Base-by-base conservation (phyloP, 2,888 invertebrate genomes). In the Oscheius onirici region DNA sequence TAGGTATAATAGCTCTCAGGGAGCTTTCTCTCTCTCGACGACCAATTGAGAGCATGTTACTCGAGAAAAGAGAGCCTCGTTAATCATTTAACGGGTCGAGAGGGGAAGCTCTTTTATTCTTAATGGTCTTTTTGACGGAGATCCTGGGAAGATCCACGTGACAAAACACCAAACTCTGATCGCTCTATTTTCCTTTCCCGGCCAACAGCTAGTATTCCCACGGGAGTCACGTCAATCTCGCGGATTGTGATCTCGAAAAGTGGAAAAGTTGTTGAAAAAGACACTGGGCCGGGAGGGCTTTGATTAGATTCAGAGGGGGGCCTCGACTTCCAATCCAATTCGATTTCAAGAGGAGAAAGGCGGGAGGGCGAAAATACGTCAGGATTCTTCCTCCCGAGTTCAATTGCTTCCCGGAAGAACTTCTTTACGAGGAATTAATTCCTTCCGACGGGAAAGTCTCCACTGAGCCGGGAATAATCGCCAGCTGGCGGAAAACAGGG, bases 61-160 rank as follows among this genome's bases (percentile, higher is more conserved):
- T 58, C 58, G 63, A 49, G 49, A 63, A 63, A 63, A 34, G 34
- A 46, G 49, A 26, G 26, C 34, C 63, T 49, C 63, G 26, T 63
- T 63, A 63, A 63, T 63, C 63, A 63, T 63, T 63, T 10, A 49
- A 63, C 43, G 43, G 20, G 43, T 26, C 44, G 63, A 46, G 61
- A n/a, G 24, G 63, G 46, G 26, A 55, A 24, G 8, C 63, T 49
- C 63, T 49, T 63, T 63, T 44, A 63, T 44, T 46, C 63, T 61
- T 44, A 61, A 61, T 46, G 41, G 46, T 41, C 61, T 22, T 22
- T 44, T 43, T 43, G 61, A 44, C 46, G 3, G 10, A 46, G 58
- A 41, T 34, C 28, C 41, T 34, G 58, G 5, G 61, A 24, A 60
- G 60, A 17, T 6, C 34, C 34, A 34, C 34, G 34, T 34, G 34